These are phyloP conservation scores for Podarcis cretensis DNA, from an alignment of 2,113 vertebrate genomes.

Conservation along the genomic window DNA sequence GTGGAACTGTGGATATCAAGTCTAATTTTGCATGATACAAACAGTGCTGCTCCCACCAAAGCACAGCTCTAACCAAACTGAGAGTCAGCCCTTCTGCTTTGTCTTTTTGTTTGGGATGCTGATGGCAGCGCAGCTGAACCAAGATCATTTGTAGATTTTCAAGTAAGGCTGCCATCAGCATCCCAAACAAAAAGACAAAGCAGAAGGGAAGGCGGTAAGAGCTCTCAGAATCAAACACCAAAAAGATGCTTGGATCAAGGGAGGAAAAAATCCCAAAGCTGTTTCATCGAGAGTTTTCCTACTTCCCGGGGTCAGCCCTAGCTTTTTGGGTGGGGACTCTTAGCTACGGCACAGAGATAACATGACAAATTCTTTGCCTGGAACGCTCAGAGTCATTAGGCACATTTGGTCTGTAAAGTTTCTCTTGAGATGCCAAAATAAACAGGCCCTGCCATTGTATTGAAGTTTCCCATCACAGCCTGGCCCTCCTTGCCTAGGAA, in stretches of 20 bases:
- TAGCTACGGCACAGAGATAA: conserved; percentile 5
- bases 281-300: neutral
- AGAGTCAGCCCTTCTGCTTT: neutral
- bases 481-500: conserved; percentile 14
- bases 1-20: neutral
- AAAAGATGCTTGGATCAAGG: neutral
- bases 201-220: neutral
- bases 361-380: conserved; percentile 47
- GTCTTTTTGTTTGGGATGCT: too few relatives aligned
- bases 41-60: neutral
- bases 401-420: conserved; percentile 34
- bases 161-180: neutral
- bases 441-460: conserved; percentile 34
- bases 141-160: neutral
- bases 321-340: conserved; percentile 27
- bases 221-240: neutral
- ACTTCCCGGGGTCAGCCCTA: neutral
- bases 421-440: conserved; percentile 40
- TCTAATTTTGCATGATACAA: neutral
- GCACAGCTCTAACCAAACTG: neutral
- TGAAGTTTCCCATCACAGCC: neutral
- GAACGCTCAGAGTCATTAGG: conserved; percentile 54
- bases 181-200: neutral
- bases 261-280: neutral
- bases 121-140: neutral